These are phyloP conservation scores for Setipinna tenuifilis DNA, from an alignment of 2,797 vertebrate species.

Conservation along the genomic window DNA sequence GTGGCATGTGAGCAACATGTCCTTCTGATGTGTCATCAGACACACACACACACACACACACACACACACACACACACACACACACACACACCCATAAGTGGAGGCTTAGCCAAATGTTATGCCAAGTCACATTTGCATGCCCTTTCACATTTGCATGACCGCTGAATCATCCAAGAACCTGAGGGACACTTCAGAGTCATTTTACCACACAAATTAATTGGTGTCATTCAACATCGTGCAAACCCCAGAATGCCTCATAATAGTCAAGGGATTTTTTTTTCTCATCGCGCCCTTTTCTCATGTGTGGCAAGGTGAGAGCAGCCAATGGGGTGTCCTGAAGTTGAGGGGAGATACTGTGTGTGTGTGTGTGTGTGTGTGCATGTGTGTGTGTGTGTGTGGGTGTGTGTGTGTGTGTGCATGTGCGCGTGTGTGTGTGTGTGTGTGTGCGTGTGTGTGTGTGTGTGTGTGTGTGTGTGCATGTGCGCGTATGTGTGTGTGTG, in stretches of 20 bases:
- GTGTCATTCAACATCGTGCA: background rate
- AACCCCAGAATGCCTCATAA: background rate
- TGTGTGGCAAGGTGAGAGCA: background rate
- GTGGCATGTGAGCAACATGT: background rate
- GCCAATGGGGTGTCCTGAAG: background rate
- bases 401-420: background rate
- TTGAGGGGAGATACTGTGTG: background rate
- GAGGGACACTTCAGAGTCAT: background rate
- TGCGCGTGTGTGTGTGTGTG: background rate
- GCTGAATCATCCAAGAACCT: background rate
- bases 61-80: too few relatives aligned
- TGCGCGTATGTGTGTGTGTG: background rate
- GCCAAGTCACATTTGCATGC: background rate
- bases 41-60: too few relatives aligned
- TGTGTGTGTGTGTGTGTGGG: background rate
- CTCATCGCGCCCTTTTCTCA: background rate
- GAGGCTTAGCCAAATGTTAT: background rate
- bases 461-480: background rate
- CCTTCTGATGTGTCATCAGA: too few relatives aligned
- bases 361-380: background rate
- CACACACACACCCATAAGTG: background rate
- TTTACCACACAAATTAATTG: background rate
- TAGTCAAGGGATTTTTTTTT: too few relatives aligned
- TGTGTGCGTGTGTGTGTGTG: conserved; percentile 4
- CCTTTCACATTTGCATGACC: background rate